These are phyloP conservation scores for Chalcosyrphus nemorum DNA, from an alignment of 2,888 invertebrate species.

Conservation along the genomic window DNA sequence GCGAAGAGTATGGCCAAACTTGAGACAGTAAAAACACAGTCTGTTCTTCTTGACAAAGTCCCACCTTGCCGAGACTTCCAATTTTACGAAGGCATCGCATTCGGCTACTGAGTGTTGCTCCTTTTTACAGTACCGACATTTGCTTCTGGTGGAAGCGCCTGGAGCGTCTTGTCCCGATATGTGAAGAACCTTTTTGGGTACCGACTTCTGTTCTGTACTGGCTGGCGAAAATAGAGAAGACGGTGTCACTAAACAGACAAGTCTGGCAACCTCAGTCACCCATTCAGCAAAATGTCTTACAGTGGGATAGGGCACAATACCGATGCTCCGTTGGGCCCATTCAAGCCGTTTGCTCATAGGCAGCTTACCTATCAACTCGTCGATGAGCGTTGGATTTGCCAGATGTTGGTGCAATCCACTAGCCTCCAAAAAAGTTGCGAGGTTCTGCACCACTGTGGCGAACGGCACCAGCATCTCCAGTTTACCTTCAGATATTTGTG, in stretches of 20 bases:
- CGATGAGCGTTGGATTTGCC: neutral
- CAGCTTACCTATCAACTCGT: neutral
- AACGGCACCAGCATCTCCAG: neutral
- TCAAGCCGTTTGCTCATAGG: neutral
- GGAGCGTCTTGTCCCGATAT: too few relatives aligned
- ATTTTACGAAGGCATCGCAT: constrained; percentile 12
- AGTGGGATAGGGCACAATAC: neutral
- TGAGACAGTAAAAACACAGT: constrained; percentile 34
- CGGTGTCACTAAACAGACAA: neutral
- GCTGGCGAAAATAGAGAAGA: neutral
- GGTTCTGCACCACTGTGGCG: neutral
- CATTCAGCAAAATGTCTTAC: neutral
- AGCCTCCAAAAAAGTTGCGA: neutral
- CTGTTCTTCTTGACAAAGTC: constrained; percentile 34
- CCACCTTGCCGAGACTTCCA: constrained; percentile 19
- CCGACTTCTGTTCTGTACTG: neutral
- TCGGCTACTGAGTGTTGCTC: constrained; percentile 31
- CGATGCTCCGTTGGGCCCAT: constrained; percentile 3
- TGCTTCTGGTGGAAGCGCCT: neutral
- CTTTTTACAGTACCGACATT: constrained; percentile 18
- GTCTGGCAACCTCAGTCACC: constrained; percentile 7
- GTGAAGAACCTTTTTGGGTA: neutral
- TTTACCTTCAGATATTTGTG: neutral
- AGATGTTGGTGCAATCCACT: neutral
- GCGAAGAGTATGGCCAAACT: constrained; percentile 14